Evolutionary conservation across 1,140 invertebrate genomes (phyloP), one percentile per base, ranked within the genome.

Genomic region (Cotesia chilonis): DNA sequence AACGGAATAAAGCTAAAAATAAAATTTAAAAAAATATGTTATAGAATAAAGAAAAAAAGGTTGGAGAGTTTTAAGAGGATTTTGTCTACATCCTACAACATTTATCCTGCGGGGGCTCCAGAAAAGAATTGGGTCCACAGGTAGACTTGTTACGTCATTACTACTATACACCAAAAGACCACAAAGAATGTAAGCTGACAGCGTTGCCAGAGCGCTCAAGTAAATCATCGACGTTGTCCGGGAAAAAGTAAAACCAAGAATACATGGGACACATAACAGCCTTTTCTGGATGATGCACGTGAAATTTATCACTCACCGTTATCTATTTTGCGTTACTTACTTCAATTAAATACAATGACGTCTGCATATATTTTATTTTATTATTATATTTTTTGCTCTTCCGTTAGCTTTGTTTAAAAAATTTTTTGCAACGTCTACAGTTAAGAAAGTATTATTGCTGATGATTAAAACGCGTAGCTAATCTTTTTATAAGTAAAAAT

Each of bases 111-210:
- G 57, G 68, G 71, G 71, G 63, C 37, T 20, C 70, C 60, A 70
- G 68, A 12, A 67, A 79, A 77, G 78, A 84, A 83, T 82, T 79
- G 79, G 82, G 80, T 82, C 70, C 80, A 78, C 84, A 85, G 84
- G 82, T 85, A 85, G 79, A 78, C 77, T 82, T 73, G 80, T 84
- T 85, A 84, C 82, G 80, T 85, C 84, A 85, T 82, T 85, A 80
- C 78, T 79, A 78, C 79, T 79, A 81, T 75, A 75, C 28, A 28
- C 73, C 63, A 51, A 47, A 54, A 67, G 80, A 84, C 80, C 80
- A 79, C 80, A 81, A 84, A 83, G 83, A 85, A 81, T 77, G 77
- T 76, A 75, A 77, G 10, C 41, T 47, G 64, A 75, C 75, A 77
- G 73, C 61, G 75, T 77, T 77, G 75, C 75, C 75, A 77, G 61